Percentiles rank a stretch among this genome's conserved stretches.
Evolutionary conservation across 2,113 vertebrate species (phyloP).

Genomic region (Saiga tatarica): DNA sequence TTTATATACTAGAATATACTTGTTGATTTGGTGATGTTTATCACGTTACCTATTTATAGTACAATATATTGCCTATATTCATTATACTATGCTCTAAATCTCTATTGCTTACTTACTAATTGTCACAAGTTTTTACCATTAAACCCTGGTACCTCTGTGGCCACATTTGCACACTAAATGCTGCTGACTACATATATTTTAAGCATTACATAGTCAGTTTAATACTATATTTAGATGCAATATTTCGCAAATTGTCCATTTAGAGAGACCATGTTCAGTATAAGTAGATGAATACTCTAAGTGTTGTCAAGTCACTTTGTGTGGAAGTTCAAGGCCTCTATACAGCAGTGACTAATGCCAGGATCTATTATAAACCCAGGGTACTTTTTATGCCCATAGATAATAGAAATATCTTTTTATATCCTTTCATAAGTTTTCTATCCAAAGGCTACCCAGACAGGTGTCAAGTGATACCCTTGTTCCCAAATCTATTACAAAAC

Average conservation of each 20-base stretch:
- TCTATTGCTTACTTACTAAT: background rate
- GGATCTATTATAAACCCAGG: background rate
- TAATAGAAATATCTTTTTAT: conserved; percentile 44
- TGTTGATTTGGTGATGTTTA: background rate
- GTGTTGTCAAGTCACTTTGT: background rate
- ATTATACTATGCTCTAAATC: background rate
- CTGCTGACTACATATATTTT: background rate
- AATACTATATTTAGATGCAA: background rate
- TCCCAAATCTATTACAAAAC: conserved; percentile 33
- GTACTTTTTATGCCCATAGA: background rate
- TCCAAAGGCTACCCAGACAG: background rate
- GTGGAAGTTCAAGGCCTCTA: background rate
- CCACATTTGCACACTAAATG: background rate
- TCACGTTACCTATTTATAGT: background rate
- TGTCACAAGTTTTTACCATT: background rate
- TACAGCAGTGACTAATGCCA: background rate
- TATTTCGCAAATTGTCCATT: background rate
- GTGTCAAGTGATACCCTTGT: background rate
- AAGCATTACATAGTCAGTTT: background rate
- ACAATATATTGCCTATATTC: background rate
- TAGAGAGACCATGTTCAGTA: background rate
- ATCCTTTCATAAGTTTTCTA: conserved; percentile 16
- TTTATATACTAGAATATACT: background rate
- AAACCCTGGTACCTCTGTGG: background rate
- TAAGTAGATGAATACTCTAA: background rate